Base-by-base conservation (phyloP, 2,888 invertebrate genomes). In the Melitaea athalia region DNA sequence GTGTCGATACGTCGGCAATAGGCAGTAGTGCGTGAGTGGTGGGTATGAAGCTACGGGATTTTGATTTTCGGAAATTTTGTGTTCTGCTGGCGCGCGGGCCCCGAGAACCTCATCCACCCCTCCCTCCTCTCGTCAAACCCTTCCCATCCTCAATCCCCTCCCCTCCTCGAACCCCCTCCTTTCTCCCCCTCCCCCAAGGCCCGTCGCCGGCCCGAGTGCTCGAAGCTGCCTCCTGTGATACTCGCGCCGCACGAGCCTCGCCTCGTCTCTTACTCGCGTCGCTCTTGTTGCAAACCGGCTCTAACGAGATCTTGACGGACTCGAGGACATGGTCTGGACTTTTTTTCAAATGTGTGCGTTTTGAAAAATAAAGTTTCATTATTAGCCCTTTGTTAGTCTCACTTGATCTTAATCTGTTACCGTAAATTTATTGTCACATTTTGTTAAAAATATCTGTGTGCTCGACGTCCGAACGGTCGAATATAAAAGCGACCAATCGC, bases 181-280 rank as follows among this genome's bases (percentile, higher is more conserved):
- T 3, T 24, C 24, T 77, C 73, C 76, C 77, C 72, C 77, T 68
- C 68, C 47, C 47, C 66, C 75, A 24, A n/a, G n/a, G n/a, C 69
- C 60, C 69, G 71, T 68, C 72, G 68, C 74, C 72, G 78, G 3
- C 24, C 75, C 75, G 76, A 78, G 81, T 78, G 81, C 76, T 76
- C 75, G 77, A 72, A 79, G 80, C 83, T 85, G 88, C 85, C 81
- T 79, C 82, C 85, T 85, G 87, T 85, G 86, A 85, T 84, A 84
- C 80, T 77, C 73, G 77, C 77, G 72, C 77, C 69, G 74, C 78
- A 17, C n/a, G 2, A 43, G 24, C 43, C 42, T 10, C 53, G 53
- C 45, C 43, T 62, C 31, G 45, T 57, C 47, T 64, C 45, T 59
- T 61, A 42, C 38, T 57, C 57, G 57, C 57, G 15, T 57, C 57